Conservation (phyloP, 2,113 vertebrate genomes). For the rat (Rattus norvegicus) region DNA sequence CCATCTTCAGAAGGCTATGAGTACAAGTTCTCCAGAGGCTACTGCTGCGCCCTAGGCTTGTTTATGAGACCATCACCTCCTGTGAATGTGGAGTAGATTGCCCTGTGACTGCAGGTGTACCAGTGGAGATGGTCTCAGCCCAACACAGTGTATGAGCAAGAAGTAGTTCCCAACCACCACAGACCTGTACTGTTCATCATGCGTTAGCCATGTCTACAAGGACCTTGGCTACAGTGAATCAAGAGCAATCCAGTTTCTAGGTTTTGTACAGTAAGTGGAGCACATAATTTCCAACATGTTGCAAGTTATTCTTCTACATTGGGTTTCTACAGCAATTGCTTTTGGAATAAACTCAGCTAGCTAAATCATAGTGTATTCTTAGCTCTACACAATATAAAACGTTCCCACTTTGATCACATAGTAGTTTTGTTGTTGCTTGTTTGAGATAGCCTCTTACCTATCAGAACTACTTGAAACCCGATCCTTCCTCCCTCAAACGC, state of each 20-base stretch:
- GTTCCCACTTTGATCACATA: neutral
- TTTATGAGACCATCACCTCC: neutral
- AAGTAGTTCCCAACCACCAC: neutral
- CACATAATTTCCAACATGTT: neutral
- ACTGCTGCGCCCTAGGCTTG: neutral
- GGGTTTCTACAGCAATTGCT: neutral
- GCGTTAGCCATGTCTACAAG: neutral
- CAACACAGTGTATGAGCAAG: neutral
- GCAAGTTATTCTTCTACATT: neutral
- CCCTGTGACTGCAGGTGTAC: neutral
- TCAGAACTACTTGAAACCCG: neutral
- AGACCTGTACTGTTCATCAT: neutral
- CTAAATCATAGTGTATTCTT: neutral
- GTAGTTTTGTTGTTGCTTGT: neutral
- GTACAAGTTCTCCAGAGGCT: neutral
- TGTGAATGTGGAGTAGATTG: neutral
- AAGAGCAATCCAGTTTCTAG: neutral
- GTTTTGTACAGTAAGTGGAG: neutral
- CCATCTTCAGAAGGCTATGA: neutral
- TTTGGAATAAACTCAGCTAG: constrained; percentile 9
- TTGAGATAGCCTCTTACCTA: neutral
- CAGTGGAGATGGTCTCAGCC: neutral
- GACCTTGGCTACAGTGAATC: neutral
- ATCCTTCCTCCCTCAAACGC: neutral
- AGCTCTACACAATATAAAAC: neutral